phyloP scores from a whole-genome alignment of 2,888 invertebrate genomes.

The Drosophila paramelanica region DNA sequence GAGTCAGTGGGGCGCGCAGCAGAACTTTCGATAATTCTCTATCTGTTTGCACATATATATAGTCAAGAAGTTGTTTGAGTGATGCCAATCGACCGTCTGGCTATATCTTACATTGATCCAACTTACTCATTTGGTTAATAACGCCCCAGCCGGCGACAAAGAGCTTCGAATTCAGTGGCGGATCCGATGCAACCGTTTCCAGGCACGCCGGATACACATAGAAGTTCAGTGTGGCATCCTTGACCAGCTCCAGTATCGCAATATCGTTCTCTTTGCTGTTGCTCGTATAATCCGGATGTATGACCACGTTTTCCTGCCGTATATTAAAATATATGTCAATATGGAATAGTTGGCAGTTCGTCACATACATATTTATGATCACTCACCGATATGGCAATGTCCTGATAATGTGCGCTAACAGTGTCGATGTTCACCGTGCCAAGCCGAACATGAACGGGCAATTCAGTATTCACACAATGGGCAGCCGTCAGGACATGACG shows the following conservation, averaged over 20 bases:
- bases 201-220: constrained; percentile 73
- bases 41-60: constrained; percentile 29
- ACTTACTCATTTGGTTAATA: constrained; percentile 73
- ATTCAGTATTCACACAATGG: constrained; percentile 72
- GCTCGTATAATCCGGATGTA: constrained; percentile 74
- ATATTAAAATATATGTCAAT: neutral
- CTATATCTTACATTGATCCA: too few relatives aligned
- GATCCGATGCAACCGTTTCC: constrained; percentile 64
- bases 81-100: too few relatives aligned
- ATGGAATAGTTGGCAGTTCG: too few relatives aligned
- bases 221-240: constrained; percentile 35
- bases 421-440: constrained; percentile 71
- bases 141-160: constrained; percentile 82
- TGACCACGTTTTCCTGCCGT: constrained; percentile 54
- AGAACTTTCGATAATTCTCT: constrained; percentile 58
- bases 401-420: constrained; percentile 44
- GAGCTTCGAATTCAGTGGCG: constrained; percentile 51
- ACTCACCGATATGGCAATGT: constrained; percentile 65
- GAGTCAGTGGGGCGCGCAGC: constrained; percentile 68
- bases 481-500: constrained; percentile 82
- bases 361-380: neutral
- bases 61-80: neutral
- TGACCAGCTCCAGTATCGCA: constrained; percentile 71
- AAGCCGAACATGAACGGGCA: constrained; percentile 74
- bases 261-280: constrained; percentile 78